Conservation (phyloP, 1,140 invertebrate species). For the Zaprionus kolodkinae region DNA sequence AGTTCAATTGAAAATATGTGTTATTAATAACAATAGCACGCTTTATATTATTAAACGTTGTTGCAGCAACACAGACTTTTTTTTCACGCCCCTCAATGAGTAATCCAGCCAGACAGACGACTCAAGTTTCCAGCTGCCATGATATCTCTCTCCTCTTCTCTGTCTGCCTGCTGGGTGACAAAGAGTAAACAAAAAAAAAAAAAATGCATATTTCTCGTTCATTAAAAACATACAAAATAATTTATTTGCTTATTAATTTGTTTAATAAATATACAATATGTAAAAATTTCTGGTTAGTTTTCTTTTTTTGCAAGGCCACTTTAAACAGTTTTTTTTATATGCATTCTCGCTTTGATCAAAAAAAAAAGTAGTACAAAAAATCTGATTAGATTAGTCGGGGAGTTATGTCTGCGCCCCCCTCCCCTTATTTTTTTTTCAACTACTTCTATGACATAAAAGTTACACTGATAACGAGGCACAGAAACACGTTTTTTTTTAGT, state of each 20-base stretch:
- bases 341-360: constrained; percentile 9
- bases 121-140: constrained; percentile 45
- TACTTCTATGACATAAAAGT: constrained; percentile 24
- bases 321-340: constrained; percentile 13
- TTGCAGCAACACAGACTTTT: constrained; percentile 52
- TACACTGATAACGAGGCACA: constrained; percentile 45
- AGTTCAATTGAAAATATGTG: constrained; percentile 63
- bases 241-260: constrained; percentile 82
- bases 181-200: constrained; percentile 43
- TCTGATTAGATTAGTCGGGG: constrained; percentile 29
- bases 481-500: constrained; percentile 38
- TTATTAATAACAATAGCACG: constrained; percentile 80
- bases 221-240: constrained; percentile 83
- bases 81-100: constrained; percentile 50
- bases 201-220: constrained; percentile 40
- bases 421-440: constrained; percentile 13
- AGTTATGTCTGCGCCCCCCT: constrained; percentile 23
- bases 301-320: constrained; percentile 44
- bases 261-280: constrained; percentile 82
- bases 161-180: constrained; percentile 5
- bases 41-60: constrained; percentile 60
- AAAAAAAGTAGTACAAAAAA: constrained; percentile 38
- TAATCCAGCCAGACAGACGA: constrained; percentile 43
- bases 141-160: constrained; percentile 23
- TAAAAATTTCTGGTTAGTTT: constrained; percentile 72